Evolutionary conservation across 1,140 invertebrate genomes (phyloP), one percentile per base, ranked within the genome.

Genomic region (Subanguina moxae): DNA sequence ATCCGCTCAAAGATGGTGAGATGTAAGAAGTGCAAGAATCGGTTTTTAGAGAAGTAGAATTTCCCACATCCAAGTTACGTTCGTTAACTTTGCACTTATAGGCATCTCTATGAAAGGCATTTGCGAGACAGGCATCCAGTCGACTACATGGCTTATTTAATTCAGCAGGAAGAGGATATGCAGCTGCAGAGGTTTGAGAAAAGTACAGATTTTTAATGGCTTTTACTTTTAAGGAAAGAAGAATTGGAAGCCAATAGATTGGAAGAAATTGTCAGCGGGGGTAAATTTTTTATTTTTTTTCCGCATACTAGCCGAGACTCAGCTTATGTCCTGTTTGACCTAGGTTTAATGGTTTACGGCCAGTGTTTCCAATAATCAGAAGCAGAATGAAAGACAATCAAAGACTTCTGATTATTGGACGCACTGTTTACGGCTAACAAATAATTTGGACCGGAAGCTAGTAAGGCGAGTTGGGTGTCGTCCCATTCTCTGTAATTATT

Each of bases 161-260:
- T 68, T 25, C 67, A 83, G 38, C 80, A 82, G 57, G 80, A 81
- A 52, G 72, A 82, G 21, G 78, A 80, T 48, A 78, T 80, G 65
- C 72, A 79, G 59, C 69, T 63, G 56, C 77, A 78, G 68, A 32
- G 78, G 73, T 77, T 65, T 27, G 57, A n/a, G n/a, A n/a, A n/a
- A n/a, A n/a, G n/a, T n/a, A 45, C 43, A 45, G 11, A 45, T 45
- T 45, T 11, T 45, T 7, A 21, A 21, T 52, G 17, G 8, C 23
- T 7, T 3, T 52, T 52, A 52, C 48, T 7, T 76, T 38, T 30
- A n/a, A 80, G 77, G 21, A 64, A 65, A 21, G 78, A 82, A 59
- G 80, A 82, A 62, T 61, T 80, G 17, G 80, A 82, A 72, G 64
- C 68, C n/a, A 80, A 78, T 62, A 70, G 80, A 42, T 61, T 82